Evolutionary conservation across 2,113 vertebrate genomes (phyloP), one percentile per base, ranked within the genome.

Genomic region (Corythornis cristatus): DNA sequence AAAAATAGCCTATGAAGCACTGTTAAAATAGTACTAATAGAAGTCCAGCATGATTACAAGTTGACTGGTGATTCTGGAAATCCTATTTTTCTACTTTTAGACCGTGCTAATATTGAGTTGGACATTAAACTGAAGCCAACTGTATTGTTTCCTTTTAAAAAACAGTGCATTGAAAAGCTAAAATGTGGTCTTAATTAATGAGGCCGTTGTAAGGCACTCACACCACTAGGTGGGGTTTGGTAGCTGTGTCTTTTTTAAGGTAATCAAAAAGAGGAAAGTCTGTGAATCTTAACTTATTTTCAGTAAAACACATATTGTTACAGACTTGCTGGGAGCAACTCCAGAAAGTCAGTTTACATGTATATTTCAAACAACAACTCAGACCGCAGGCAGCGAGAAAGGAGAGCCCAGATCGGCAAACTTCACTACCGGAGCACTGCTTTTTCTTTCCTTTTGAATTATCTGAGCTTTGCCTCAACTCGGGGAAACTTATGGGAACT

Each of bases 151-250:
- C 28, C 68, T 93, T 74, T 83, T n/a, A 7, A 14, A 77, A 85
- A 76, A 29, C 9, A 6, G 23, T 23, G 20, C 12, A 5, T 9
- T 42, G 43, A 43, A 48, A 62, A 46, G 25, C 54, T 83, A 54
- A 25, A 72, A 20, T 64, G 31, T 42, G 48, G 33, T 76, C 50
- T 64, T 25, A 21, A 18, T 86, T 58, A 84, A 53, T 20, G 57
- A 67, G 68, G 37, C 80, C 91, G 93, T 88, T 92, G 46, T 86
- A 54, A 85, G 50, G 21, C 21, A 16, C 70, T 50, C 15, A 1
- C 43, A 64, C 94, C 97, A 77, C 92, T 90, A 96, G 96, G 78
- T 93, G 95, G 96, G 21, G 90, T 33, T 45, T 74, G 73, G 57
- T 93, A 93, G 46, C 74, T 81, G 74, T 79, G 56, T 18, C 22